A percentile compares a stretch with the other conserved stretches of the same genome.
These are phyloP conservation scores for Corynorhinus townsendii DNA, from an alignment of 2,113 vertebrate species.

Conservation along the genomic window DNA sequence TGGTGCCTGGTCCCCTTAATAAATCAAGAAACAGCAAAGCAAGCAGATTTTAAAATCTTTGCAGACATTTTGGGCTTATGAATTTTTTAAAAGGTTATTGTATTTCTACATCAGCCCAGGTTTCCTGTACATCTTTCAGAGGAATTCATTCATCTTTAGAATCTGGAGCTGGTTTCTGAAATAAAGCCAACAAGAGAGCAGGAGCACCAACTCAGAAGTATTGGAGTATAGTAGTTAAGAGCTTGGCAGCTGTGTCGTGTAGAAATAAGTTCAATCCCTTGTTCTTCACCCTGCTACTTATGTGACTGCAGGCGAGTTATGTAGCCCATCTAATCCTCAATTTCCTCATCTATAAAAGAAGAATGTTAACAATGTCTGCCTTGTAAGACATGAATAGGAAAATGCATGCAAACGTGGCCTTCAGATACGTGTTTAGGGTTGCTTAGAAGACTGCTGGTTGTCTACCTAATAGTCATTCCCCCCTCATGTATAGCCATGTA, in stretches of 20 bases:
- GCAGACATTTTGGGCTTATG: neutral
- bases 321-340: neutral
- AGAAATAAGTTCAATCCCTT: neutral
- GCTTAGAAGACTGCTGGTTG: neutral
- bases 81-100: constrained; percentile 51
- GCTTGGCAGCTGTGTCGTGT: neutral
- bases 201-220: neutral
- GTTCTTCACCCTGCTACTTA: neutral
- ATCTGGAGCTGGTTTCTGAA: neutral
- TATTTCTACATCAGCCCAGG: neutral
- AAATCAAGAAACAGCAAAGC: constrained; percentile 38
- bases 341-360: neutral
- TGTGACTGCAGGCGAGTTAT: neutral
- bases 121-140: constrained; percentile 12
- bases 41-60: constrained; percentile 31
- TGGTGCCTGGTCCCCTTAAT: neutral
- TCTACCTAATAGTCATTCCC: neutral
- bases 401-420: neutral
- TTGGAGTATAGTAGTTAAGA: neutral
- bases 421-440: neutral
- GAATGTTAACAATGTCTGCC: neutral
- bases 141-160: constrained; percentile 15
- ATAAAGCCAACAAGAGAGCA: constrained; percentile 11
- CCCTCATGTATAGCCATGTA: neutral
- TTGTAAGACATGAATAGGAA: neutral